These are phyloP conservation scores for Torymus tubicola DNA, from an alignment of 2,888 invertebrate genomes.

Conservation along the genomic window DNA sequence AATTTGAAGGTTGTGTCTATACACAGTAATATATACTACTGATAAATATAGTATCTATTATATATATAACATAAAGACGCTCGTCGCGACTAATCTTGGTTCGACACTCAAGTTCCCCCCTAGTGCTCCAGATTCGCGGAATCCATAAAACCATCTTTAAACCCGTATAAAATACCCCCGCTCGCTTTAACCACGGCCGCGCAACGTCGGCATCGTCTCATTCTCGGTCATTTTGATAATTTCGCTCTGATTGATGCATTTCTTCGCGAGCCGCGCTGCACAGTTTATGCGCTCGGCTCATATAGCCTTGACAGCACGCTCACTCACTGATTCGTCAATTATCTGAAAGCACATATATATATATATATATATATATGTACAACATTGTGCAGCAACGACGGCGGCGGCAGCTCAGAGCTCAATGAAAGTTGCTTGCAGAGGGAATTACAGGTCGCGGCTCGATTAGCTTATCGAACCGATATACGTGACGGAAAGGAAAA, in stretches of 20 bases:
- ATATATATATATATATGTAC: not conserved
- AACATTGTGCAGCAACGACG: not conserved
- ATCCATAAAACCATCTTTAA: constrained; percentile 24
- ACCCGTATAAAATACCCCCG: not conserved
- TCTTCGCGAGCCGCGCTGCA: constrained; percentile 6
- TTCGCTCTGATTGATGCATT: constrained; percentile 45
- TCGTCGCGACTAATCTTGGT: constrained; percentile 4
- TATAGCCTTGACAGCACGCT: constrained; percentile 23
- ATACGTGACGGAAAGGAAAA: constrained; percentile 36
- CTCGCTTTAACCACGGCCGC: not conserved
- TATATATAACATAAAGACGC: not conserved
- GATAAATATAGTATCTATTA: too few species aligned
- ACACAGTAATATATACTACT: too few species aligned
- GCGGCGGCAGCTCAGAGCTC: constrained; percentile 11
- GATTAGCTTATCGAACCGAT: constrained; percentile 51
- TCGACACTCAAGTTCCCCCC: constrained; percentile 6
- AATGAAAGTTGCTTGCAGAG: constrained; percentile 33
- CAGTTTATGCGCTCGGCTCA: not conserved
- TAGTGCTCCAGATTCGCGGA: constrained; percentile 35
- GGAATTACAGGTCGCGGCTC: constrained; percentile 46
- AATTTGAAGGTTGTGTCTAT: too few species aligned
- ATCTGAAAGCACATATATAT: too few species aligned
- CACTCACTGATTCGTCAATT: constrained; percentile 1
- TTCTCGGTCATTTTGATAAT: constrained; percentile 39
- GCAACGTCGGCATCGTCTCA: too few species aligned